phyloP scores from a whole-genome alignment of 2,113 vertebrate species.

The Emydocephalus ijimae region DNA sequence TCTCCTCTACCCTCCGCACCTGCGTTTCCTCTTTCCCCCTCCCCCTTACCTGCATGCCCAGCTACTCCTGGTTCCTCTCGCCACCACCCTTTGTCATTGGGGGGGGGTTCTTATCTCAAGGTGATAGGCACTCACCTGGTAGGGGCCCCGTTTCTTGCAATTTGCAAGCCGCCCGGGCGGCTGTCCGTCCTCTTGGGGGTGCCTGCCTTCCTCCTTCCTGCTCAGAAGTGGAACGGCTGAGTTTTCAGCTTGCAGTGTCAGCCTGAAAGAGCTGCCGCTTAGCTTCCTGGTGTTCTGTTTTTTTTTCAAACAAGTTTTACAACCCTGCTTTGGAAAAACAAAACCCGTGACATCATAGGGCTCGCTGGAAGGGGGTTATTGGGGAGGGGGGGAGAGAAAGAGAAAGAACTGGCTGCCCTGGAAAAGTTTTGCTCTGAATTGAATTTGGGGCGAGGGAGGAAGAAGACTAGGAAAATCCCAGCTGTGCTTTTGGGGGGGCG shows the following conservation, averaged over 20 bases:
- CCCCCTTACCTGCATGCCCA: not conserved
- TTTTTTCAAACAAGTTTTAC: constrained; percentile 31
- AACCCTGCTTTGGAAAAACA: constrained; percentile 7
- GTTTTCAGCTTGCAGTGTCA: not conserved
- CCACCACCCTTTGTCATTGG: not conserved
- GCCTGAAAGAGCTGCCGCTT: not conserved
- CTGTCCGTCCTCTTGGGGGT: not conserved
- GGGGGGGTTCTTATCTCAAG: not conserved
- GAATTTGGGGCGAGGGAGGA: not conserved
- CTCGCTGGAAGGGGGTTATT: not conserved
- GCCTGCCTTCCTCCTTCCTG: not conserved
- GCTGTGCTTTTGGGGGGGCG: not conserved
- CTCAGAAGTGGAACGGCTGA: not conserved
- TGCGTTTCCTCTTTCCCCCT: not conserved
- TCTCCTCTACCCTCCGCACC: not conserved
- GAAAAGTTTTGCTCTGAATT: not conserved
- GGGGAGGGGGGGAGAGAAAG: not conserved
- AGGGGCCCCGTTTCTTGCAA: not conserved
- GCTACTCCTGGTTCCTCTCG: not conserved
- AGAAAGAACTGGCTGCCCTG: not conserved
- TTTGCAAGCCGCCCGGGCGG: not conserved
- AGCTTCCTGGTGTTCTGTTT: not conserved
- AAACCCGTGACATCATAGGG: constrained; percentile 7
- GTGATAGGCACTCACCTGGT: constrained; percentile 1
- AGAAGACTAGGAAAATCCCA: not conserved